These are phyloP conservation scores for Caenorhabditis brenneri DNA, from an alignment of 1,140 invertebrate genomes.

Conservation along the genomic window DNA sequence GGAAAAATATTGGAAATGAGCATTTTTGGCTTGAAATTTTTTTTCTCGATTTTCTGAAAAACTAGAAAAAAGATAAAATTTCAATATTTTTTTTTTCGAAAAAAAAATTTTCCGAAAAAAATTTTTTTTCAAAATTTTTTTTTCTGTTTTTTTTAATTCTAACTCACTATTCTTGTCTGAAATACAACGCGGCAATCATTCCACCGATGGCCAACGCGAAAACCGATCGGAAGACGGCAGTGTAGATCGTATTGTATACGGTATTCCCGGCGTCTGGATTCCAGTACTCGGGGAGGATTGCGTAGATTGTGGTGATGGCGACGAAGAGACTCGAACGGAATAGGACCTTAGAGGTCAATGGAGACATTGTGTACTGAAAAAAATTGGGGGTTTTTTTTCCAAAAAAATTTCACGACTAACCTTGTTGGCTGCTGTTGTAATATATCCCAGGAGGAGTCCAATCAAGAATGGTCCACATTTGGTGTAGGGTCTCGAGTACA, in stretches of 20 bases:
- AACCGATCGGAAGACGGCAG: constrained; percentile 64
- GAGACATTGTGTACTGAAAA: constrained; percentile 41
- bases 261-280: constrained; percentile 67
- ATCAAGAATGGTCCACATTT: constrained; percentile 68
- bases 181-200: constrained; percentile 62
- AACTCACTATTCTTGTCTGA: constrained; percentile 47
- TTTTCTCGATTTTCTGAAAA: too few species aligned
- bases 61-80: too few species aligned
- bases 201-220: constrained; percentile 63
- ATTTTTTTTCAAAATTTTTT: background rate
- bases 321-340: constrained; percentile 48
- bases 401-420: constrained; percentile 2
- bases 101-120: background rate
- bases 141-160: background rate
- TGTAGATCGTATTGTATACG: constrained; percentile 69
- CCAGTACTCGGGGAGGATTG: constrained; percentile 69
- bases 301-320: constrained; percentile 61
- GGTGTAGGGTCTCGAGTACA: constrained; percentile 66
- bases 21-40: too few species aligned
- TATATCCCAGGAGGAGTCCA: constrained; percentile 63
- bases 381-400: background rate
- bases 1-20: background rate
- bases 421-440: background rate
- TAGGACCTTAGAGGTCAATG: background rate
- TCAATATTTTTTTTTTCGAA: background rate